Base-by-base conservation (phyloP, 2,113 vertebrate genomes). In the Geococcyx californianus region DNA sequence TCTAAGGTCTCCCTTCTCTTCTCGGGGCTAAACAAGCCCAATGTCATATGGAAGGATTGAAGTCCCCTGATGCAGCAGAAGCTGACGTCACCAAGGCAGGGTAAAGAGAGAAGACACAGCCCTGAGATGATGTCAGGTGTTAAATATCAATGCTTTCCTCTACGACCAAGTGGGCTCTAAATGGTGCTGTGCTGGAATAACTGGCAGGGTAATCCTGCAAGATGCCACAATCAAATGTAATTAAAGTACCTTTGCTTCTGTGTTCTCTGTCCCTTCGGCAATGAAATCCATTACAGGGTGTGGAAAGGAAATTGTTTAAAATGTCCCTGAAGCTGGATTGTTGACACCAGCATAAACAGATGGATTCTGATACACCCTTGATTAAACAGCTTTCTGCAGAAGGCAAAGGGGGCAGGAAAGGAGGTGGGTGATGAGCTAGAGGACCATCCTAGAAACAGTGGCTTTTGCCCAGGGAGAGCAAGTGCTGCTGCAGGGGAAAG, bases 201-300 rank as follows among this genome's bases (percentile, higher is more conserved):
- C 90, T 90, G 87, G 92, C 96, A 94, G 80, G 93, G 80, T 38
- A 89, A 86, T 95, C 76, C 95, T 97, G 94, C 87, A 92, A 95
- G 93, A 96, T 90, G 90, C 95, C 92, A 94, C 59, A 63, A 95
- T 91, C 94, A 95, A 89, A 96, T 92, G 95, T 96, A 97, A 97
- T 98, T 97, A 97, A 97, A 97, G 92, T 84, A 97, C 92, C 90
- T 97, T 95, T 87, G 92, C 97, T 96, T 93, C 94, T 93, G 95
- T 64, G 90, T 68, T 77, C 64, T 87, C 93, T 93, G 68, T 55
- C 70, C 72, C 85, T 59, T 91, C 23, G 7, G 87, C 80, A 84
- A 66, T 62, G 80, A 93, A 96, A 96, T 87, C 82, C 74, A 94
- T 92, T 84, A 70, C 75, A 47, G 47, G 55, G 68, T 24, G 54